Evolutionary conservation across 2,113 vertebrate genomes (phyloP), one percentile per base, ranked within the genome.

Genomic region (Plecturocebus donacophilus): DNA sequence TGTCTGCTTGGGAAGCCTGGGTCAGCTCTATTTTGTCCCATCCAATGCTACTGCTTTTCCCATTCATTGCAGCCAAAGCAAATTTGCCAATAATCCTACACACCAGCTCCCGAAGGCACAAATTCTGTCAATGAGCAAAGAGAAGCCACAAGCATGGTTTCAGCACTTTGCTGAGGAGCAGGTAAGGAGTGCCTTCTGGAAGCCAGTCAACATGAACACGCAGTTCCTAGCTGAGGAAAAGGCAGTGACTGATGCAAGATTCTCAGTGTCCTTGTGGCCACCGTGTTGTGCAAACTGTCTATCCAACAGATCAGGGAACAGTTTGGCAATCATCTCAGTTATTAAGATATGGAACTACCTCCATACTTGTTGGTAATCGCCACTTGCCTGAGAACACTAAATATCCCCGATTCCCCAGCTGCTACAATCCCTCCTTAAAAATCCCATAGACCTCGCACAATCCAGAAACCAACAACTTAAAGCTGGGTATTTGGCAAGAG

Each of bases 21-120:
- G 30, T 96, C 32, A 80, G 47, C 25, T 87, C 20, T 25, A 66
- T 93, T 95, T 97, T 77, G 17, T 61, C 27, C 49, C 87, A 96
- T 58, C 91, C 96, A 71, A 56, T 70, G 90, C 38, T 93, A 56
- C n/a, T 92, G 9, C 0, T 0, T 70, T 92, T 64, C 90, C 0
- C 0, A 76, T 71, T 96, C 87, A 96, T 94, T 87, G 68, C 19
- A 92, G 70, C 86, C 58, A 76, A 94, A 97, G 87, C 27, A 83
- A 94, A n/a, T 21, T 64, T 92, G 32, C 86, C 38, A 87, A 82
- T 92, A 87, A 96, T 92, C 91, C 58, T 90, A 40, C 45, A 47
- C 17, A 83, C 52, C 61, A 92, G 49, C 75, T 90, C 42, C 95
- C 25, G 70, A 83, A 91, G 54, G 84, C 88, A 54, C 30, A 88